phyloP scores from a whole-genome alignment of 1,140 invertebrate species.

The Pararge aegeria region DNA sequence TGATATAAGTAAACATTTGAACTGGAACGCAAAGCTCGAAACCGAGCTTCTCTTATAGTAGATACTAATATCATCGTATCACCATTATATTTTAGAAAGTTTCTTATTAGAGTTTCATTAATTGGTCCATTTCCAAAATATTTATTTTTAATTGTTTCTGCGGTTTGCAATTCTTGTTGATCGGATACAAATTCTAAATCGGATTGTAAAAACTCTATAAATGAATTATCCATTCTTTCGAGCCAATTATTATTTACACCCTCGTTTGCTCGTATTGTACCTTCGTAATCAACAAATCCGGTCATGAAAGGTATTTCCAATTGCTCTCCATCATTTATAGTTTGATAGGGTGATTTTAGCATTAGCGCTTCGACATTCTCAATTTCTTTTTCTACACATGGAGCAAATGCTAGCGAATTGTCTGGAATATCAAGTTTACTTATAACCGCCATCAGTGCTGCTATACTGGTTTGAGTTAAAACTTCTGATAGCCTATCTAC shows the following conservation, averaged over 20 bases:
- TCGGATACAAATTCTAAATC: slow-evolving; percentile 50
- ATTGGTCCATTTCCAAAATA: slow-evolving; percentile 48
- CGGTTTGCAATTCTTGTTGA: slow-evolving; percentile 31
- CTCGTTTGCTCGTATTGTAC: slow-evolving; percentile 58
- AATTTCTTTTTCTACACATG: slow-evolving; percentile 57
- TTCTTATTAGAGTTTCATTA: slow-evolving; percentile 30
- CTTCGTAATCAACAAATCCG: slow-evolving; percentile 68
- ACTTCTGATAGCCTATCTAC: slow-evolving; percentile 49
- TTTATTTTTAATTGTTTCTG: slow-evolving; percentile 42
- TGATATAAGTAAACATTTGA: slow-evolving; percentile 57
- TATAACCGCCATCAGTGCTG: slow-evolving; percentile 61
- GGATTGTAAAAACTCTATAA: slow-evolving; percentile 57
- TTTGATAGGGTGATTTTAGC: slow-evolving; percentile 51
- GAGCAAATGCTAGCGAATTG: slow-evolving; percentile 62
- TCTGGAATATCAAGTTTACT: slow-evolving; percentile 62
- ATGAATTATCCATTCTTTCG: slow-evolving; percentile 53
- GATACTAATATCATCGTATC: slow-evolving; percentile 67
- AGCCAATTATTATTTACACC: slow-evolving; percentile 50
- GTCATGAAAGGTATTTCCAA: slow-evolving; percentile 56
- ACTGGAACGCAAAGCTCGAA: slow-evolving; percentile 37
- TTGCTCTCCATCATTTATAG: slow-evolving; percentile 43
- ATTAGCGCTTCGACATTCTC: slow-evolving; percentile 49
- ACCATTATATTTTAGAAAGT: slow-evolving; percentile 56
- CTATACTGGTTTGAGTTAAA: slow-evolving; percentile 54
- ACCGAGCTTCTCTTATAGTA: slow-evolving; percentile 53